Evolutionary conservation across 2,113 vertebrate species (phyloP), one percentile per base, ranked within the genome.

Genomic region (Indicator indicator): DNA sequence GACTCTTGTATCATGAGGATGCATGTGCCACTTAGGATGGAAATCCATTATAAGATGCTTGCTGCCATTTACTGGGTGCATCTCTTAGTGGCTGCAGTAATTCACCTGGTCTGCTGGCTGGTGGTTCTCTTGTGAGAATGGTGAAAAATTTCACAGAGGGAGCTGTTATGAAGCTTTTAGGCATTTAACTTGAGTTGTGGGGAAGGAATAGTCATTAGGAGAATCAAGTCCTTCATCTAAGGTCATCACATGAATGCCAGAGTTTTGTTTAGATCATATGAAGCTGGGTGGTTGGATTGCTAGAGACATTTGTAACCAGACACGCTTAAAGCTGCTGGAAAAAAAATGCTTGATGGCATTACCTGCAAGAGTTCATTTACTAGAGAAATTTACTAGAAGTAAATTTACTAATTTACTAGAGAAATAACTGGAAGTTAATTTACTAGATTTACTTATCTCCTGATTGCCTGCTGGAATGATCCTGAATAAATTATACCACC

Each of bases 281-380:
- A 93, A 71, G 23, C 15, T 84, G n/a, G 16, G 30, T 19, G 36
- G 19, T 6, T 75, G 86, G 27, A 75, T 83, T 32, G 8, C 46
- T 36, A 48, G 72, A 27, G 50, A 50, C 26, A 14, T 55, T 86
- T 73, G 32, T 50, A 74, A 59, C 16, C 12, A 69, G 44, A 33
- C 2, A 0, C 14, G 6, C 28, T 74, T 83, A 38, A 84, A 95
- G 70, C 83, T 89, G 65, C 38, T 73, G 28, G 72, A 52, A 40
- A 93, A 84, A 68, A 93, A 84, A 68, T 69, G 23, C 28, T 58
- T 80, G 52, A 80, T 80, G 48, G 60, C 42, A 19, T 71, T 67
- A 56, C 14, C 15, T 74, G 52, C 38, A 72, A 64, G 87, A 94
- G 87, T 92, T 90, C 56, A 87, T 93, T 93, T 86, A 26, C 56